A percentile compares a stretch with the other conserved stretches of the same genome.
phyloP scores from a whole-genome alignment of 1,140 invertebrate species.

The Lutraria rhynchaena region DNA sequence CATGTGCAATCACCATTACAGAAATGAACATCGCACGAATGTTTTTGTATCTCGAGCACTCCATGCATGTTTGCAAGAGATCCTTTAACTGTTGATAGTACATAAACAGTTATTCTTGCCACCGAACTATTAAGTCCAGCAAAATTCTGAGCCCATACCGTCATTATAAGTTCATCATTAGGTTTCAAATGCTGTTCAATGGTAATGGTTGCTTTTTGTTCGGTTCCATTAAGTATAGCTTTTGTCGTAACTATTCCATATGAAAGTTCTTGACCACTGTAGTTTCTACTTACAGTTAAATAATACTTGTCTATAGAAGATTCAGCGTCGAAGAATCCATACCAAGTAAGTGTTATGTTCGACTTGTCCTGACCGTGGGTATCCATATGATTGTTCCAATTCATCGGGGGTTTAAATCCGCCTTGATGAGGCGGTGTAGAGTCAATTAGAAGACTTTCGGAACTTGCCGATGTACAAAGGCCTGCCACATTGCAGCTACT shows the following conservation, averaged over 20 bases:
- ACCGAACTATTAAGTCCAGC: constrained; percentile 43
- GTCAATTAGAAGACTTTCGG: constrained; percentile 61
- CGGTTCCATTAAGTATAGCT: not conserved
- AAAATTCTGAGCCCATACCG: constrained; percentile 39
- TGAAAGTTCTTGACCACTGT: constrained; percentile 61
- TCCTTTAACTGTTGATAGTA: not conserved
- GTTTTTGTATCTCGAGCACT: constrained; percentile 35
- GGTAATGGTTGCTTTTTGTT: not conserved
- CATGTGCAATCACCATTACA: constrained; percentile 52
- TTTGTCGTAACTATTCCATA: constrained; percentile 13
- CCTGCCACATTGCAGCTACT: constrained; percentile 69
- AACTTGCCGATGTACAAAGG: constrained; percentile 59
- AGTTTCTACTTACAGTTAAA: constrained; percentile 58
- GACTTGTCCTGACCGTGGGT: not conserved
- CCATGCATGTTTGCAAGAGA: not conserved
- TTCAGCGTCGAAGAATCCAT: constrained; percentile 66
- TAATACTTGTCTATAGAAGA: constrained; percentile 60
- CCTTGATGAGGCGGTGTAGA: constrained; percentile 66
- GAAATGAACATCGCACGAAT: constrained; percentile 39
- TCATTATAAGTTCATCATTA: constrained; percentile 33
- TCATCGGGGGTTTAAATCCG: constrained; percentile 58
- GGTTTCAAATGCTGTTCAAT: not conserved
- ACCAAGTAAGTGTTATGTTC: constrained; percentile 53
- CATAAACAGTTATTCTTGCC: constrained; percentile 25
- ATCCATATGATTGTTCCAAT: constrained; percentile 48